A percentile compares a stretch with the other conserved stretches of the same genome.
phyloP scores from a whole-genome alignment of 2,113 vertebrate species.

The Puntigrus tetrazona region DNA sequence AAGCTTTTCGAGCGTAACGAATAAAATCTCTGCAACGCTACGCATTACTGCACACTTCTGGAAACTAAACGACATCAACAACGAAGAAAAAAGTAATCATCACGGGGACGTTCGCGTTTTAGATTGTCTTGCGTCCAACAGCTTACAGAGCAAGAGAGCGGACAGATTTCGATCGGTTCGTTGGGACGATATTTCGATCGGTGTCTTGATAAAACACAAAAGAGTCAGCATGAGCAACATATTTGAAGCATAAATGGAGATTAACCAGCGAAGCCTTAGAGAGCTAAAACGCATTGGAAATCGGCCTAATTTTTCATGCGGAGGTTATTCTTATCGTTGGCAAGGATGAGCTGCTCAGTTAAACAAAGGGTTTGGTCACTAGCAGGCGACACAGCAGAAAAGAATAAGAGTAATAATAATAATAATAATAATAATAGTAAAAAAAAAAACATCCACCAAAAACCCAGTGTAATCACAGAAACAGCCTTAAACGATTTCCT shows the following conservation, averaged over 20 bases:
- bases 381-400: not conserved
- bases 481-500: slow-evolving; percentile 54
- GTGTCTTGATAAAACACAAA: not conserved
- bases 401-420: not conserved
- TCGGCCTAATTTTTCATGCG: not conserved
- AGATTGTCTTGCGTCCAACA: slow-evolving; percentile 71
- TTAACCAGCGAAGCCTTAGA: not conserved
- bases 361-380: slow-evolving; percentile 1
- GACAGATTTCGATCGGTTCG: not conserved
- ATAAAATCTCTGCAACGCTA: slow-evolving; percentile 42
- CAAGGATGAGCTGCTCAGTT: no score
- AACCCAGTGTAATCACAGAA: slow-evolving; percentile 42
- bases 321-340: no score
- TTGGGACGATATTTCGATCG: not conserved
- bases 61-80: slow-evolving; percentile 62
- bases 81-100: slow-evolving; percentile 59
- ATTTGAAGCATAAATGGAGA: not conserved
- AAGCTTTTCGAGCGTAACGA: slow-evolving; percentile 30
- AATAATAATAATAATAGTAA: not conserved
- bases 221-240: not conserved
- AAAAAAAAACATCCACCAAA: not conserved
- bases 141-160: slow-evolving; percentile 48
- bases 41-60: slow-evolving; percentile 40
- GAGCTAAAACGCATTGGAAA: not conserved
- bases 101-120: slow-evolving; percentile 65